Base-by-base conservation (phyloP, 2,113 vertebrate species). In the Glaucidium brasilianum region DNA sequence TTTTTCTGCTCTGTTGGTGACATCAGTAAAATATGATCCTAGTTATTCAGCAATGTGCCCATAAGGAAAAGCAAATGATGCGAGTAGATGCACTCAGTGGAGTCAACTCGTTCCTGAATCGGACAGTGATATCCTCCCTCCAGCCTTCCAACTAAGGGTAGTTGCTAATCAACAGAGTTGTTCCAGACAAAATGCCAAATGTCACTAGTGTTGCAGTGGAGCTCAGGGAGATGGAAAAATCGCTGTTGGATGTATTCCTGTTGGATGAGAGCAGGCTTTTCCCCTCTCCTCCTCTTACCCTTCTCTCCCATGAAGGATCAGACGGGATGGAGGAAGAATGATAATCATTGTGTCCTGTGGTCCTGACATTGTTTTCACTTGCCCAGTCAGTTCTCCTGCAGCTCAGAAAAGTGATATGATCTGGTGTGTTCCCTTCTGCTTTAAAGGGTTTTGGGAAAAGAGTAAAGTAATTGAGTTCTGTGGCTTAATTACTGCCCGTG, bases 121-220 rank as follows among this genome's bases (percentile, higher is more conserved):
- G 6, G 79, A 32, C 56, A 91, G 80, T 26, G 93, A 92, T 94
- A 88, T 27, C 73, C 85, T 89, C 78, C 63, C 73, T 68, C 69
- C 43, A 81, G 62, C 88, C 59, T 94, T 91, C 93, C 96, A 94
- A 3, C 64, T 88, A 45, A 75, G 95, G 76, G 12, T 55, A 88
- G 88, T 29, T 74, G n/a, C 93, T 93, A 76, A 94, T 95, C 95
- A 89, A 81, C 92, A 73, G 77, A 52, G 30, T 72, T 35, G 71
- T 95, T 92, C 93, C 94, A 96, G 92, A 93, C 93, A 91, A 94
- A 96, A 97, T 96, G 96, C 96, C 96, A 97, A 96, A 96, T 96
- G 96, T 96, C 94, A 92, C 89, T 91, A 72, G 58, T 64, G 92
- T 90, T 91, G 80, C 74, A 67, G 20, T 0, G 2, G 64, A 74